Base-by-base conservation (phyloP, 1,140 invertebrate species). In the Drosophila grimshawi region DNA sequence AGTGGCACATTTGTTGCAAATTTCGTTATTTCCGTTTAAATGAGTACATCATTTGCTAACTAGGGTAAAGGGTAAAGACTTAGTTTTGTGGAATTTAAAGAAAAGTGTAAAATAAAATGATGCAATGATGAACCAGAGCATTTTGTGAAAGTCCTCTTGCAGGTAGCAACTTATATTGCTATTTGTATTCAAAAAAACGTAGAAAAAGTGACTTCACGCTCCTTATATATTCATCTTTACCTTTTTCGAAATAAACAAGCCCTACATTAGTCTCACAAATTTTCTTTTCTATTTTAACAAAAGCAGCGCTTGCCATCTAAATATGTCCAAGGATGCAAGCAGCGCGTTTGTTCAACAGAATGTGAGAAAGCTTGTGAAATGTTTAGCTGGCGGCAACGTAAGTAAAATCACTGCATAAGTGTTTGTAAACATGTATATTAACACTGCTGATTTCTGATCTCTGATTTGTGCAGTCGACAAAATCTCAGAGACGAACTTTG, bases 341-440 rank as follows among this genome's bases (percentile, higher is more conserved):
- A 64, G 65, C 27, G 63, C 56, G 35, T 46, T 41, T 3, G 74
- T 90, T 5, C 4, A 35, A 2, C 64, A 71, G 37, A 69, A 76
- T 32, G 39, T 92, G 67, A 68, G 61, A 11, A 76, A 78, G 37
- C 55, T 92, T 7, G 52, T 92, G 6, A 71, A 75, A 29, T 63
- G 45, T 2, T 45, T 92, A n/a, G 57, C 71, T 5, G 63, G 73
- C 10, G 67, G 72, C 7, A 55, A 76, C 6, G 91, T 92, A 56
- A 70, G 61, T 48, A 3, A 19, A 59, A 30, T 33, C 29, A 5
- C n/a, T 59, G 8, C 10, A 3, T 11, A 37, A 2, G 2, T 35
- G 4, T 51, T 5, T 11, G 7, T 19, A 4, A 3, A 37, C 3
- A 2, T 19, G 2, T 11, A 35, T 37, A 32, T n/a, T 37, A 37